Conservation (phyloP, 2,888 invertebrate genomes). For the Eupithecia insigniata region DNA sequence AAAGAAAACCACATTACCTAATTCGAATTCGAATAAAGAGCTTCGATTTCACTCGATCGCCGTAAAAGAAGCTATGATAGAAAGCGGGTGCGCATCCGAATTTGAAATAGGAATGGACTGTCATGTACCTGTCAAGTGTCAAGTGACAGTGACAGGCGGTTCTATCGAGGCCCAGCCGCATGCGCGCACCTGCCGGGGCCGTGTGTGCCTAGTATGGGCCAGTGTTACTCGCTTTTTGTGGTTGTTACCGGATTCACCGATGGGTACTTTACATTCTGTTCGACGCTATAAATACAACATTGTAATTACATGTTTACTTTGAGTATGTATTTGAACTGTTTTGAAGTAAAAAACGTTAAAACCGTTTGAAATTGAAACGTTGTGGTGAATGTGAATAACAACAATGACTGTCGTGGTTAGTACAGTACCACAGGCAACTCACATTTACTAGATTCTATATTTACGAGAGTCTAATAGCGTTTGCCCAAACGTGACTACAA, state of each 20-base stretch:
- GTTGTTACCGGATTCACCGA: slow-evolving; percentile 16
- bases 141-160: slow-evolving; percentile 2
- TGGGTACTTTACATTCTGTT: not conserved
- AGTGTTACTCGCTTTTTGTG: slow-evolving; percentile 26
- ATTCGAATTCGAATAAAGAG: no score
- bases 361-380: not conserved
- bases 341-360: no score
- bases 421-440: not conserved
- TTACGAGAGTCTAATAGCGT: not conserved
- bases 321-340: slow-evolving; percentile 3
- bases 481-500: not conserved
- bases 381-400: not conserved
- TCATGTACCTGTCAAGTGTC: slow-evolving; percentile 29
- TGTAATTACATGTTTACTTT: not conserved
- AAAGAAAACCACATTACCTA: slow-evolving; percentile 9
- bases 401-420: slow-evolving; percentile 1
- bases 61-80: slow-evolving; percentile 15
- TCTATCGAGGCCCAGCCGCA: slow-evolving; percentile 10
- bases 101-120: slow-evolving; percentile 31
- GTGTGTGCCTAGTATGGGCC: slow-evolving; percentile 8
- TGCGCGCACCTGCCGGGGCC: slow-evolving; percentile 27
- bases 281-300: not conserved
- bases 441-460: not conserved
- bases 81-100: slow-evolving; percentile 31
- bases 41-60: slow-evolving; percentile 14